These are phyloP conservation scores for Oryzias woworae DNA, from an alignment of 2,113 vertebrate species.

Conservation along the genomic window DNA sequence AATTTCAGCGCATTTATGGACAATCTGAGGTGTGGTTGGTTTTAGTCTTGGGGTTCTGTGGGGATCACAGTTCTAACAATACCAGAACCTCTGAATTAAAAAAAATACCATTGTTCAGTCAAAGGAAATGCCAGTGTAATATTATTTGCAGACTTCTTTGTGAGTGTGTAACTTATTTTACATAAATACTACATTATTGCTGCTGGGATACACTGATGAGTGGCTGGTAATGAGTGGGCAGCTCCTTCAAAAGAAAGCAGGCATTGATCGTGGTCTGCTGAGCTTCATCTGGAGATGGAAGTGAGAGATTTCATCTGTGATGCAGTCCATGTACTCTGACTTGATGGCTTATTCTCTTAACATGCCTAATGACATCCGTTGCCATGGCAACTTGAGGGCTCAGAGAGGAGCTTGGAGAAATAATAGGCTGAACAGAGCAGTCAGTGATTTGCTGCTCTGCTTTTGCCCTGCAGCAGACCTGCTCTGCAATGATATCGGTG, in stretches of 20 bases:
- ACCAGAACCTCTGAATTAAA: too few relatives aligned
- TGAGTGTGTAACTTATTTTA: not conserved
- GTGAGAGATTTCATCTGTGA: not conserved
- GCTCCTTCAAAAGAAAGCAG: not conserved
- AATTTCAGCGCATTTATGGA: too few relatives aligned
- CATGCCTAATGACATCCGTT: slow-evolving; percentile 5
- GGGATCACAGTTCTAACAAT: too few relatives aligned
- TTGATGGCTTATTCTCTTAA: slow-evolving; percentile 3
- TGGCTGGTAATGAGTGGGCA: slow-evolving; percentile 3
- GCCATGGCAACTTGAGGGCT: slow-evolving; percentile 14
- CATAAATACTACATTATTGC: not conserved
- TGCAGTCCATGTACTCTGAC: slow-evolving; percentile 3
- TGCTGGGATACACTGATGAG: not conserved
- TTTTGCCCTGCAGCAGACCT: not conserved
- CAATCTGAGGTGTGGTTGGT: too few relatives aligned
- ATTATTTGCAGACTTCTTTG: too few relatives aligned
- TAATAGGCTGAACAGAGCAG: slow-evolving; percentile 3
- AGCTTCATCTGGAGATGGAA: not conserved
- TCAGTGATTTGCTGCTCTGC: slow-evolving; percentile 3
- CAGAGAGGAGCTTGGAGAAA: not conserved
- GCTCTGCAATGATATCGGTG: not conserved
- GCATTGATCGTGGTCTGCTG: slow-evolving; percentile 6
- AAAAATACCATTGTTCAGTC: too few relatives aligned
- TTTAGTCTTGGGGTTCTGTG: too few relatives aligned
- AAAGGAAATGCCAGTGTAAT: too few relatives aligned